phyloP scores from a whole-genome alignment of 92 coral and sea anemone genomes.

The Porites evermanni region DNA sequence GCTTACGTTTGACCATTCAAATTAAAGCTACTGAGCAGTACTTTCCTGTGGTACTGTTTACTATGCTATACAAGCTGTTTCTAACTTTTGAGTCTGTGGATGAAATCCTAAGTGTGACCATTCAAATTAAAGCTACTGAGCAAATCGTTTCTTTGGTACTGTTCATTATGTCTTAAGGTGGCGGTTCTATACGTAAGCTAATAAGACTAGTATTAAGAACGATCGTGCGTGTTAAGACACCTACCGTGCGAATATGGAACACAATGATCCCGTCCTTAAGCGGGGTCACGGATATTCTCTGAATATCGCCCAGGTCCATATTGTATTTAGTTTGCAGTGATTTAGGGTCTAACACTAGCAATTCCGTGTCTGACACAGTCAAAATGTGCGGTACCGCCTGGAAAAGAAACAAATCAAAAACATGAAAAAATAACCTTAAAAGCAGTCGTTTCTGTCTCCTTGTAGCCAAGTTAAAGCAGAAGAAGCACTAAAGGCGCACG shows the following conservation, averaged over 20 bases:
- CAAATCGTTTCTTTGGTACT: too few species aligned
- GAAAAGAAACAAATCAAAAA: conserved; percentile 1
- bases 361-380: conserved; percentile 76
- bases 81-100: too few species aligned
- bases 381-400: conserved; percentile 88
- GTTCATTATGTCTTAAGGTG: too few species aligned
- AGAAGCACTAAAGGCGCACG: too few species aligned
- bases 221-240: background rate
- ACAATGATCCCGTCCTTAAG: conserved; percentile 85
- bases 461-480: too few species aligned
- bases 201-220: too few species aligned
- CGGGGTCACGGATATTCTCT: conserved; percentile 88
- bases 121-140: too few species aligned
- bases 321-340: conserved; percentile 76
- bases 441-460: background rate
- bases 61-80: too few species aligned
- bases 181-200: background rate
- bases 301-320: conserved; percentile 78
- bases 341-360: conserved; percentile 83
- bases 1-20: background rate
- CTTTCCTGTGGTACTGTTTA: too few species aligned
- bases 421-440: too few species aligned
- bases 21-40: background rate
- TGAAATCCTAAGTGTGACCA: too few species aligned
- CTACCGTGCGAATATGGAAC: conserved; percentile 86